Conservation (phyloP, 2,797 vertebrate species). For the Hafferia zeledoni region DNA sequence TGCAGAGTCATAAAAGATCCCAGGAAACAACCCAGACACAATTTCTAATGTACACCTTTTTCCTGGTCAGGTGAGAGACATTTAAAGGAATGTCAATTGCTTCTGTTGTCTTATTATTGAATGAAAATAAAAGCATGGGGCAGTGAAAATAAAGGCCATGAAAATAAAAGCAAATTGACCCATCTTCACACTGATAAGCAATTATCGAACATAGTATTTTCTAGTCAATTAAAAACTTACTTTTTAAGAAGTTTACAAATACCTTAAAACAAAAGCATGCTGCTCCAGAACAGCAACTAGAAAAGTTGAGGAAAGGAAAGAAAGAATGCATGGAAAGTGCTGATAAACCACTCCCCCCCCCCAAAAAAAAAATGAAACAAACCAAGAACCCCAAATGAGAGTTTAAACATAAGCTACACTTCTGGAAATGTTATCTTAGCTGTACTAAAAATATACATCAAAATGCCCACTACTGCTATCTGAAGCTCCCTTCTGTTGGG, state of each 20-base stretch:
- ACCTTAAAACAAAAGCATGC: background rate
- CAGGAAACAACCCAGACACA: background rate
- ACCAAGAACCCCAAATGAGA: slow-evolving; percentile 25
- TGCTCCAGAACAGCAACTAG: background rate
- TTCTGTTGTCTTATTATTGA: background rate
- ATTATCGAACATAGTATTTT: background rate
- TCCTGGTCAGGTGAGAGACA: background rate
- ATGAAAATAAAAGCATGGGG: background rate
- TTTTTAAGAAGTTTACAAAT: background rate
- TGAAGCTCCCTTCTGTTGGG: slow-evolving; percentile 59
- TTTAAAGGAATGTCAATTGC: background rate
- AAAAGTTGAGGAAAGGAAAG: background rate
- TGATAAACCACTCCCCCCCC: background rate
- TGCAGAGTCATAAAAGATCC: background rate
- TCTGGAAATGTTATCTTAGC: slow-evolving; percentile 2
- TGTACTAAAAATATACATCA: slow-evolving; percentile 38
- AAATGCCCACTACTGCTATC: slow-evolving; percentile 48
- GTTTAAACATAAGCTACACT: slow-evolving; percentile 1
- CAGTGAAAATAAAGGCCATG: background rate
- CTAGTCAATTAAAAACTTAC: background rate
- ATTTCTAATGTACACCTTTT: background rate
- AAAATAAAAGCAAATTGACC: background rate
- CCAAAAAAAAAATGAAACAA: background rate
- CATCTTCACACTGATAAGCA: background rate
- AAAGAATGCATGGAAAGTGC: background rate